Conservation (phyloP, 2,888 invertebrate species). For the Ptycholaimellus sp. region DNA sequence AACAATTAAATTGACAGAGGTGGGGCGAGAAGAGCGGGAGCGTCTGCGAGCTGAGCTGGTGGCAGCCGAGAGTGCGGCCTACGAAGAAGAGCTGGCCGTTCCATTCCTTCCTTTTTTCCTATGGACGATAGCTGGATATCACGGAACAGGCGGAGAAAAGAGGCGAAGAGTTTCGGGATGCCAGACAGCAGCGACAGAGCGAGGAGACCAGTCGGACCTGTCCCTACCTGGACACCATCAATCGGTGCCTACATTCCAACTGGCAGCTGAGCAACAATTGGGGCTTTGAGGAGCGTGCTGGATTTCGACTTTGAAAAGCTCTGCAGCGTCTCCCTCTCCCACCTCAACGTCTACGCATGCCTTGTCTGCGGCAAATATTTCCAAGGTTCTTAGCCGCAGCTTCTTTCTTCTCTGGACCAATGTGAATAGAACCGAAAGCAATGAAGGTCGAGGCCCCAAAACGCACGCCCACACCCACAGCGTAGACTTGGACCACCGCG, state of each 20-base stretch:
- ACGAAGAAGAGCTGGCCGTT: too few relatives aligned
- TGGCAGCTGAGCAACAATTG: slow-evolving; percentile 1
- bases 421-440: not conserved
- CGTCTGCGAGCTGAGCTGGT: too few relatives aligned
- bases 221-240: slow-evolving; percentile 92
- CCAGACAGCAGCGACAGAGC: not conserved
- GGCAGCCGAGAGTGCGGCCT: too few relatives aligned
- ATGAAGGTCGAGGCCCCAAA: slow-evolving; percentile 71
- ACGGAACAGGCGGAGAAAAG: too few relatives aligned
- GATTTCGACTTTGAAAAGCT: slow-evolving; percentile 99
- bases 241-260: slow-evolving; percentile 36
- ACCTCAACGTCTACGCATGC: slow-evolving; percentile 97
- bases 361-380: slow-evolving; percentile 98
- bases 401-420: not conserved
- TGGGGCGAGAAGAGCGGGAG: too few relatives aligned
- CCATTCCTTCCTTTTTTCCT: too few relatives aligned
- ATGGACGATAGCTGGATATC: too few relatives aligned
- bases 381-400: slow-evolving; percentile 28
- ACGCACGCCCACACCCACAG: slow-evolving; percentile 98
- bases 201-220: slow-evolving; percentile 34
- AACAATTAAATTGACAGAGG: too few relatives aligned
- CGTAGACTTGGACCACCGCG: slow-evolving; percentile 88
- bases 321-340: slow-evolving; percentile 83
- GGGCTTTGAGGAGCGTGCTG: slow-evolving; percentile 43
- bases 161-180: too few relatives aligned